phyloP scores from a whole-genome alignment of 2,797 vertebrate species.

The Syndactyla subalaris region DNA sequence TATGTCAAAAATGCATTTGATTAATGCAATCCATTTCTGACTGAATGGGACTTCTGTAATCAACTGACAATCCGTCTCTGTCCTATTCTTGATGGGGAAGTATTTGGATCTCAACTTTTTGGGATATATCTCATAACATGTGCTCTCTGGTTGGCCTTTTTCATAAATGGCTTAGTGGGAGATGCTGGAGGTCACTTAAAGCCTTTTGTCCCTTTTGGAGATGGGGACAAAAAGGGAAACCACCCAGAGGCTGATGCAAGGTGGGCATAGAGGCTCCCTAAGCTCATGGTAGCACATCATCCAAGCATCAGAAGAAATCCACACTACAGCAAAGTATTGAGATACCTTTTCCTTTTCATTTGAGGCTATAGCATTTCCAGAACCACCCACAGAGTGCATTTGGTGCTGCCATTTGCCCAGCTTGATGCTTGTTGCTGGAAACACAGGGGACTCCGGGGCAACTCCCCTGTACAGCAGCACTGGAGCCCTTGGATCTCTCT shows the following conservation, averaged over 20 bases:
- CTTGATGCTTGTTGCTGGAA: not conserved
- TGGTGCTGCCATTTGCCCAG: not conserved
- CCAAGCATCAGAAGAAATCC: not conserved
- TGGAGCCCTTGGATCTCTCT: no score
- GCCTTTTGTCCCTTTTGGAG: not conserved
- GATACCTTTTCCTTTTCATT: not conserved
- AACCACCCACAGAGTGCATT: not conserved
- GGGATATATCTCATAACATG: not conserved
- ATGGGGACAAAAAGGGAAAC: not conserved
- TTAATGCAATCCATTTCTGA: conserved; percentile 21
- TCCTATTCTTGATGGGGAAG: conserved; percentile 10
- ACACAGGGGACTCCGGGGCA: not conserved
- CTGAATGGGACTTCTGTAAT: not conserved
- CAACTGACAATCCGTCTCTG: not conserved
- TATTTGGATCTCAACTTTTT: not conserved
- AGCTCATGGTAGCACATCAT: not conserved
- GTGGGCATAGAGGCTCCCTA: not conserved
- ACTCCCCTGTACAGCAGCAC: not conserved
- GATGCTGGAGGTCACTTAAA: not conserved
- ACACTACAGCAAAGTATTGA: not conserved
- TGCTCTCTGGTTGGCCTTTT: not conserved
- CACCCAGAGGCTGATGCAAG: not conserved
- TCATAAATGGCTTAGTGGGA: not conserved
- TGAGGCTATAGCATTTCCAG: not conserved
- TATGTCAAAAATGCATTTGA: not conserved